Base-by-base conservation (phyloP, 2,797 vertebrate species). In the Crax fasciolata region DNA sequence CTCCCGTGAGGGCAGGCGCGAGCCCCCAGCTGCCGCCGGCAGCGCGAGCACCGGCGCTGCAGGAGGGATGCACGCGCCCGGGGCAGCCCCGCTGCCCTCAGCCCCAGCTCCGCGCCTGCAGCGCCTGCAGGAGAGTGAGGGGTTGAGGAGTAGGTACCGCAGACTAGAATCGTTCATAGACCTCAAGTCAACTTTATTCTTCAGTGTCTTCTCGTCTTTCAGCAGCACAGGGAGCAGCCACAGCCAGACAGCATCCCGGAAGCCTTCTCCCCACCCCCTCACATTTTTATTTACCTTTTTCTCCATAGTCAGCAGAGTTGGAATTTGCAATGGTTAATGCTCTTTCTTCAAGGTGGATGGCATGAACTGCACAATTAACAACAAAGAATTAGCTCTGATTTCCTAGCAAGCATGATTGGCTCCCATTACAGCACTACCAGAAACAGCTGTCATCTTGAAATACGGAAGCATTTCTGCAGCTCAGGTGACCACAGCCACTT, bases 241-340 rank as follows among this genome's bases (percentile, higher is more conserved):
- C 30, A 78, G 16, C 39, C 25, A 30, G 48, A 20, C 19, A 68
- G 20, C 20, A 27, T 79, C 52, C 41, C 41, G 15, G 41, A 43
- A 43, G 11, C 41, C 41, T 43, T 62, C 68, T 20, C 0, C 1
- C 3, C 14, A 9, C 7, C 6, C 17, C 6, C 52, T 21, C 13
- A 14, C 44, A 17, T 8, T 23, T 81, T 77, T 78, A 57, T 39
- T 63, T 49, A 39, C n/a, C 1, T 2, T 48, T 52, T 72, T 59
- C 57, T 84, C 10, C 54, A 21, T 35, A 13, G 4, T 63, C 84
- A 78, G 6, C 35, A 35, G 35, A 35, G 35, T 76, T 18, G 24
- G 28, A 93, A 87, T 73, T 18, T 32, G 43, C 32, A 72, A 25
- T 63, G 66, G 63, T 32, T 81, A 78, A 63, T 65, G 43, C 13